phyloP scores from a whole-genome alignment of 2,888 invertebrate species.

The Zaprionus bogoriensis region DNA sequence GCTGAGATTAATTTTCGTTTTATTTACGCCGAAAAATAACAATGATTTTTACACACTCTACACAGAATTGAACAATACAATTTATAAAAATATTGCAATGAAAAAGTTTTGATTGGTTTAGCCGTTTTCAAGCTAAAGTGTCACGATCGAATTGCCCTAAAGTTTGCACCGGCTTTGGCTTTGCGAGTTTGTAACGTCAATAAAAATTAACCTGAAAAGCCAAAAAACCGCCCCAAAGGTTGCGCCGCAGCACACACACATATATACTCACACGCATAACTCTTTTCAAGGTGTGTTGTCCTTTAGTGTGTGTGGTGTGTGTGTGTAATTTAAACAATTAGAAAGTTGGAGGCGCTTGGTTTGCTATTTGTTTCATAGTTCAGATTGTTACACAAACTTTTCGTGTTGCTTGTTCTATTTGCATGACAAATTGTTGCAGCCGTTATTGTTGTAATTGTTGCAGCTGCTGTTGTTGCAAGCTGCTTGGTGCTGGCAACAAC shows the following conservation, averaged over 20 bases:
- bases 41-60: too few relatives aligned
- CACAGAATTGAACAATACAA: too few relatives aligned
- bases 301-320: slow-evolving; percentile 47
- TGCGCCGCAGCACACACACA: slow-evolving; percentile 5
- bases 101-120: slow-evolving; percentile 22
- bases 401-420: slow-evolving; percentile 55
- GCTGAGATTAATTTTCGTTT: too few relatives aligned
- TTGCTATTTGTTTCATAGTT: slow-evolving; percentile 49
- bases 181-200: slow-evolving; percentile 42
- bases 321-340: slow-evolving; percentile 69
- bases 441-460: slow-evolving; percentile 1
- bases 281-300: slow-evolving; percentile 28
- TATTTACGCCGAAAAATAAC: too few relatives aligned
- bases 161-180: slow-evolving; percentile 21
- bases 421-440: slow-evolving; percentile 55
- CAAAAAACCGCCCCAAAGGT: slow-evolving; percentile 50
- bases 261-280: neutral
- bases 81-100: neutral
- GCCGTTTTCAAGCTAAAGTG: neutral
- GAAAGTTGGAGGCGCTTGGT: slow-evolving; percentile 58
- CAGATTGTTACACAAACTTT: slow-evolving; percentile 50
- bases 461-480: slow-evolving; percentile 27
- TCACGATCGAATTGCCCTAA: slow-evolving; percentile 28
- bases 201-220: slow-evolving; percentile 59
- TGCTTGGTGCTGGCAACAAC: slow-evolving; percentile 36